phyloP scores from a whole-genome alignment of 2,888 invertebrate genomes.

The Pristionchus arcanus region DNA sequence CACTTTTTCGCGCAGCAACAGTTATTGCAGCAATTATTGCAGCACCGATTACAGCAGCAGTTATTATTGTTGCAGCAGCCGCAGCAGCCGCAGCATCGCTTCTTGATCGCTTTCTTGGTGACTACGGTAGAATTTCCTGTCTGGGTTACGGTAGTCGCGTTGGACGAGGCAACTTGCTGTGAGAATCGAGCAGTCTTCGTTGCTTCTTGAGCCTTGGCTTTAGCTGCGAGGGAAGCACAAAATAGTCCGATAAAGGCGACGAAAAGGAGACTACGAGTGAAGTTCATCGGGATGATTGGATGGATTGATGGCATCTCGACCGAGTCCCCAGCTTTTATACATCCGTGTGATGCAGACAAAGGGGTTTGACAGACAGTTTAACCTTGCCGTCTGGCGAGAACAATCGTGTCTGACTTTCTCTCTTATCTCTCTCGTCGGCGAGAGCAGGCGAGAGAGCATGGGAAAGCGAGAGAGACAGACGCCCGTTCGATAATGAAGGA shows the following conservation, averaged over 20 bases:
- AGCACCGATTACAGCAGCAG: conserved; percentile 28
- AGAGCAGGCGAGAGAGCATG: no score
- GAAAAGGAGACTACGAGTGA: conserved; percentile 19
- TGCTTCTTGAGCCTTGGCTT: background rate
- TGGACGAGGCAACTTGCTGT: background rate
- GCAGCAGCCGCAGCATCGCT: conserved; percentile 34
- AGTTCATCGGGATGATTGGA: background rate
- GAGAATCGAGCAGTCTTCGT: background rate
- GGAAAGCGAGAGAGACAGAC: no score
- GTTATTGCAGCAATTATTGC: conserved; percentile 24
- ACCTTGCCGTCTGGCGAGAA: background rate
- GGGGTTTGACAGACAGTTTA: background rate
- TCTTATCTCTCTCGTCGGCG: no score
- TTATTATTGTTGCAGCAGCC: conserved; percentile 33
- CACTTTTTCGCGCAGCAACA: conserved; percentile 20
- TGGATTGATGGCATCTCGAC: background rate
- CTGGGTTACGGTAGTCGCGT: conserved; percentile 32
- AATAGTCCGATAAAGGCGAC: background rate
- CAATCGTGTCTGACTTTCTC: no score
- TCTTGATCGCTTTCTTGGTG: background rate
- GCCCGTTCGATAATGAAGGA: background rate
- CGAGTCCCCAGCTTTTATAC: no score
- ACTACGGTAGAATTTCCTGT: background rate
- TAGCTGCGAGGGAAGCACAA: background rate
- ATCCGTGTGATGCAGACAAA: background rate